Evolutionary conservation across 2,888 invertebrate species (phyloP).

Genomic region (Esperia sulphurella): DNA sequence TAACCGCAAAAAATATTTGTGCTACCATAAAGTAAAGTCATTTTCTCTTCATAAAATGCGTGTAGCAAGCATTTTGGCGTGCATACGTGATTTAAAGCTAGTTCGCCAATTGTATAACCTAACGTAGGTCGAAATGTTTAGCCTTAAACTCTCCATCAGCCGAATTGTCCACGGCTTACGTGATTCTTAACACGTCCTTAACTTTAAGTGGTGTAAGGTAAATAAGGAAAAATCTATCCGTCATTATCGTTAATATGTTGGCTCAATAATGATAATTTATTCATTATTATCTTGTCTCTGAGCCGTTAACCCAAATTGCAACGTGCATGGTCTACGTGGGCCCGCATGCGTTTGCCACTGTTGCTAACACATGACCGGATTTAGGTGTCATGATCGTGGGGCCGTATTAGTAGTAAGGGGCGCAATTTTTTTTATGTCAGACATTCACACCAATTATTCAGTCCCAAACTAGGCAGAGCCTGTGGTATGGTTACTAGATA

Average conservation of each 20-base stretch:
- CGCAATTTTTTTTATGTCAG: background rate
- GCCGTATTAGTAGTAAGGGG: too few relatives aligned
- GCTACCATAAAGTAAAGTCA: too few relatives aligned
- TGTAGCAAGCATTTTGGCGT: too few relatives aligned
- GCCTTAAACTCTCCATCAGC: too few relatives aligned
- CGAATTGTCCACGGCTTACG: background rate
- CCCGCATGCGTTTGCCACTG: conserved; percentile 26
- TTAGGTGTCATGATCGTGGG: background rate
- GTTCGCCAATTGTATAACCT: too few relatives aligned
- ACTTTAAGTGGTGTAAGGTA: background rate
- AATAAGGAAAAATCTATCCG: conserved; percentile 31
- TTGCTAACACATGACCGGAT: background rate
- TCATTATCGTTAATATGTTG: background rate
- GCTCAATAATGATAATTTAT: conserved; percentile 23
- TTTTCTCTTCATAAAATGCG: too few relatives aligned
- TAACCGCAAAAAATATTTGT: too few relatives aligned
- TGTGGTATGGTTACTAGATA: too few relatives aligned
- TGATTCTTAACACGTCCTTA: background rate
- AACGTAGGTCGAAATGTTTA: too few relatives aligned
- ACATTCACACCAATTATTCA: too few relatives aligned
- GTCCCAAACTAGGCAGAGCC: too few relatives aligned
- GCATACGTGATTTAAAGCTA: too few relatives aligned
- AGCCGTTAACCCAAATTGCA: conserved; percentile 52
- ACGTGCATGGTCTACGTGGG: conserved; percentile 46
- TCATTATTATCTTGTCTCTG: conserved; percentile 16